These are phyloP conservation scores for Falco naumanni DNA, from an alignment of 2,797 vertebrate species.

Conservation along the genomic window DNA sequence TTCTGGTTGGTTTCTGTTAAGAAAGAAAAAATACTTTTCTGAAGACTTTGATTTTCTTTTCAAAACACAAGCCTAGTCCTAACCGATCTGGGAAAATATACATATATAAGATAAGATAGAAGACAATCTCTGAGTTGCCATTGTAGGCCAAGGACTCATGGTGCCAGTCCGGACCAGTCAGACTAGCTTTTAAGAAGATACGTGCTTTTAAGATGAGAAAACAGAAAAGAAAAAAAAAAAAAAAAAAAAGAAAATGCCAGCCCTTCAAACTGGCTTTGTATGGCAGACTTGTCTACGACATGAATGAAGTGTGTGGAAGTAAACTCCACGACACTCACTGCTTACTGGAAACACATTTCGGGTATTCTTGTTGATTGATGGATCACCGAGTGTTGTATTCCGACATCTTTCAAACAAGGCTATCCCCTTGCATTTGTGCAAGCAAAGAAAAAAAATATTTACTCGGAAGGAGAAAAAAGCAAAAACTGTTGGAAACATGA, in stretches of 20 bases:
- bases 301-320: conserved; percentile 23
- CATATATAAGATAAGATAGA: conserved; percentile 24
- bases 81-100: conserved; percentile 57
- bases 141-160: conserved; percentile 59
- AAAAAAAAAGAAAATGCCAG: neutral
- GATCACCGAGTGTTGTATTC: conserved; percentile 4
- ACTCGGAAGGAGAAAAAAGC: conserved; percentile 56
- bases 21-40: conserved; percentile 51
- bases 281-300: conserved; percentile 31
- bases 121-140: conserved; percentile 51
- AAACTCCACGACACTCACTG: conserved; percentile 1
- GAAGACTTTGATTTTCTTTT: conserved; percentile 59
- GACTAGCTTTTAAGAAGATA: conserved; percentile 45
- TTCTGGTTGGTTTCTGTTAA: conserved; percentile 35
- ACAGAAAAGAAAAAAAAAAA: no score
- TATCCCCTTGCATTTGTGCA: conserved; percentile 45
- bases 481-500: conserved; percentile 70
- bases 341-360: conserved; percentile 16
- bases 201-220: conserved; percentile 13
- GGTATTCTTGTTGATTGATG: conserved; percentile 27
- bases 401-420: conserved; percentile 37
- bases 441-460: conserved; percentile 44
- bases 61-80: conserved; percentile 39
- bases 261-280: conserved; percentile 9
- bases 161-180: conserved; percentile 62